Evolutionary conservation across 2,113 vertebrate genomes (phyloP).

Genomic region (Gymnorhina tibicen): DNA sequence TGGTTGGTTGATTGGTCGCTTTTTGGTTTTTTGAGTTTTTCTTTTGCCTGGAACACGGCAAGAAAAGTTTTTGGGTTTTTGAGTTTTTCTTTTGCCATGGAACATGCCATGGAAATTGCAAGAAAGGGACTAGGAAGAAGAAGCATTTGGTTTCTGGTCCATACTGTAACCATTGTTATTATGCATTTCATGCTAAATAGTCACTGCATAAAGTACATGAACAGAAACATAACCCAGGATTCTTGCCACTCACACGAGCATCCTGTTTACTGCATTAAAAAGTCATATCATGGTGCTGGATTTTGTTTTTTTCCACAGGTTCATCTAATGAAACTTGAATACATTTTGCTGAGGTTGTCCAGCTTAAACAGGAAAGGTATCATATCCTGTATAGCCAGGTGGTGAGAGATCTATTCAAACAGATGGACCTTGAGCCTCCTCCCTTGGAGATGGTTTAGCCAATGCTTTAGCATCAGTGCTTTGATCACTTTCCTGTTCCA

Average conservation of each 20-base stretch:
- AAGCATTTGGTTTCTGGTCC: neutral
- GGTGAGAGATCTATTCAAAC: neutral
- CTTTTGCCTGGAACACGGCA: neutral
- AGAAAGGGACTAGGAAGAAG: neutral
- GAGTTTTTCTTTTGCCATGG: neutral
- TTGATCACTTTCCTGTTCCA: neutral
- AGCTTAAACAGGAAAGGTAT: neutral
- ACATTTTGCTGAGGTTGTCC: neutral
- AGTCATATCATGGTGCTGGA: neutral
- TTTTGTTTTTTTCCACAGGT: neutral
- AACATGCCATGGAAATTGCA: neutral
- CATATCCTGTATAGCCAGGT: neutral
- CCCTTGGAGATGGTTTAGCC: neutral
- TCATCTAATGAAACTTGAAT: neutral
- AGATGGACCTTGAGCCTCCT: neutral
- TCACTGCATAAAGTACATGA: neutral
- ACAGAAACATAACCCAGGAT: neutral
- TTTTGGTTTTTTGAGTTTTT: neutral
- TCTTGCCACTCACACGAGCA: neutral
- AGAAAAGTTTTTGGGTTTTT: neutral
- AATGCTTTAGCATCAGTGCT: neutral
- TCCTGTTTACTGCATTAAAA: neutral
- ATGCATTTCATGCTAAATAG: neutral
- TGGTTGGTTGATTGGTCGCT: neutral
- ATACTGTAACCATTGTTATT: neutral